Conservation (phyloP, 2,888 invertebrate species). For the Sminthurinus aureus region DNA sequence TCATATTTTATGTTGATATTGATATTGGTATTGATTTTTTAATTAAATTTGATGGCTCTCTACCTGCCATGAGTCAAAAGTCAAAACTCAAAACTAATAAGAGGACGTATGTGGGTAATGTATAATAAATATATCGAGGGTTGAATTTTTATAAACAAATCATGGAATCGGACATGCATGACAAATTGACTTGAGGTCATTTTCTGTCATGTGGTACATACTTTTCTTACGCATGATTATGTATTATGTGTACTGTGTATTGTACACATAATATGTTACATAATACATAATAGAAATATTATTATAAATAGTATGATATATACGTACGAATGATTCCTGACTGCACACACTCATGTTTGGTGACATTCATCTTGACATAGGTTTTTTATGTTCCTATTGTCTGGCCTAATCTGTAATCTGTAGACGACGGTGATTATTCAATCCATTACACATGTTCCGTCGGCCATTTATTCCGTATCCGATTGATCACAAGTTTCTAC, state of each 20-base stretch:
- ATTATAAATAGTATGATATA: no score
- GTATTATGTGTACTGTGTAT: background rate
- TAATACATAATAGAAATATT: background rate
- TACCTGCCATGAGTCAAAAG: no score
- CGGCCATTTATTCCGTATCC: background rate
- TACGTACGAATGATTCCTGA: background rate
- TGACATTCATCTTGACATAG: conserved; percentile 34
- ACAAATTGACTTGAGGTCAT: conserved; percentile 13
- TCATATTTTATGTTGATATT: background rate
- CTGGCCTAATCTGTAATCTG: background rate
- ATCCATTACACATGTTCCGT: background rate
- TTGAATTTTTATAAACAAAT: background rate
- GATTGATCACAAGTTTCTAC: background rate
- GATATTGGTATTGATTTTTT: no score
- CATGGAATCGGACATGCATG: conserved; percentile 17
- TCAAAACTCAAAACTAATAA: no score
- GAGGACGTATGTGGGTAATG: no score
- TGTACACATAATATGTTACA: background rate
- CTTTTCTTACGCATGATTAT: no score
- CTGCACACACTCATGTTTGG: background rate
- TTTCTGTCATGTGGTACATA: background rate
- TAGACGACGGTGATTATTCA: background rate
- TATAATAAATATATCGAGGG: no score
- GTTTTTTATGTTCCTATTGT: background rate
- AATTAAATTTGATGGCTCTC: no score